These are phyloP conservation scores for Phrynocephalus guinanensis DNA, from an alignment of 2,797 vertebrate genomes.

Conservation along the genomic window DNA sequence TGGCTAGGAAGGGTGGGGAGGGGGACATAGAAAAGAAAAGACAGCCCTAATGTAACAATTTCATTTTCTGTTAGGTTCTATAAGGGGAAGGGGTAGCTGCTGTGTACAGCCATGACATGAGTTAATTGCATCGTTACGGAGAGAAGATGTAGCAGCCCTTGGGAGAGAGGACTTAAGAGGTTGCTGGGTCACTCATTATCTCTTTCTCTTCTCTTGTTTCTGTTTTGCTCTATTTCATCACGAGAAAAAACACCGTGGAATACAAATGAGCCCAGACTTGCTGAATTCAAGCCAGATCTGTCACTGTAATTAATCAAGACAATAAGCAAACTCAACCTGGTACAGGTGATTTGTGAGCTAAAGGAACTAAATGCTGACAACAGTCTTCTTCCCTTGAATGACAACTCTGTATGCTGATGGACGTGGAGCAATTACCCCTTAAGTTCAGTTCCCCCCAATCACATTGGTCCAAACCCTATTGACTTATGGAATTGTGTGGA, in stretches of 20 bases:
- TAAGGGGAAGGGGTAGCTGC: neutral
- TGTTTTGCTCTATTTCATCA: slow-evolving; percentile 53
- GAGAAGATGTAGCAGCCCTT: slow-evolving; percentile 29
- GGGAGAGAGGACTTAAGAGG: slow-evolving; percentile 46
- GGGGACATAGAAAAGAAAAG: neutral
- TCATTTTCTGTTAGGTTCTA: rapidly evolving
- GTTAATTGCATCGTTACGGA: slow-evolving; percentile 49
- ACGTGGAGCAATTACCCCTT: neutral
- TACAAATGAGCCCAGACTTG: slow-evolving; percentile 25
- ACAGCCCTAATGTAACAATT: neutral
- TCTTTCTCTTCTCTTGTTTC: slow-evolving; percentile 29
- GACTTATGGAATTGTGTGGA: neutral
- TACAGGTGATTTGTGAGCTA: slow-evolving; percentile 15
- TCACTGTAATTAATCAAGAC: slow-evolving; percentile 38
- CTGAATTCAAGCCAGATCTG: slow-evolving; percentile 4
- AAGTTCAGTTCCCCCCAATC: neutral
- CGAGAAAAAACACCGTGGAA: slow-evolving; percentile 1
- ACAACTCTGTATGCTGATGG: slow-evolving; percentile 1
- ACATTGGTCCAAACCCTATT: neutral
- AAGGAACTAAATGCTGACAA: slow-evolving; percentile 23
- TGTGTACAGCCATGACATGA: neutral
- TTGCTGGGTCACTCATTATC: slow-evolving; percentile 48
- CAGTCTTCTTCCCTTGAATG: slow-evolving; percentile 4
- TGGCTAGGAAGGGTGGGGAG: neutral
- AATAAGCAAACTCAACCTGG: slow-evolving; percentile 32